Evolutionary conservation across 2,113 vertebrate genomes (phyloP).

Genomic region (Hyperopisus bebe): DNA sequence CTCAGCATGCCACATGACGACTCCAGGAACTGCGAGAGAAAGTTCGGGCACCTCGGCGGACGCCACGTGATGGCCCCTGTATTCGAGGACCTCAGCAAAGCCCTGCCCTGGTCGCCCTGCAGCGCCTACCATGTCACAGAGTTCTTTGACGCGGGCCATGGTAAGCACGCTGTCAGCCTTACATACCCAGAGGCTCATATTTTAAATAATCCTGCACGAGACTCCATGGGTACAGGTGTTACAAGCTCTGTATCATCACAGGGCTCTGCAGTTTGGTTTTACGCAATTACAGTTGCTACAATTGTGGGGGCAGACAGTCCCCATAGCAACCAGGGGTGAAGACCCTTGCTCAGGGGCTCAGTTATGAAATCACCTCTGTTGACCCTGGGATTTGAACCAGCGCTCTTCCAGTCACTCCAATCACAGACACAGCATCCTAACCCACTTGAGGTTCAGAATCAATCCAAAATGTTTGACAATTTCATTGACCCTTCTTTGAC

Average conservation of each 20-base stretch:
- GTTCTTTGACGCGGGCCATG: conserved; percentile 87
- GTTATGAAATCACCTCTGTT: background rate
- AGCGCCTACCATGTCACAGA: conserved; percentile 87
- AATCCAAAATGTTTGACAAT: background rate
- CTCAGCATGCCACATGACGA: conserved; percentile 95
- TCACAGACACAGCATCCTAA: background rate
- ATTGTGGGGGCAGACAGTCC: background rate
- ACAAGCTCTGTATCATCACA: background rate
- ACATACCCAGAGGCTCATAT: background rate
- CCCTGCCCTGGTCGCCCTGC: conserved; percentile 88
- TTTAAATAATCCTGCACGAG: background rate
- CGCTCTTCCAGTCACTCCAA: background rate
- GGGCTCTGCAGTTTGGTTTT: background rate
- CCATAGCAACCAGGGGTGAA: background rate
- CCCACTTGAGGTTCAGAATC: background rate
- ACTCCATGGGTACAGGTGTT: background rate
- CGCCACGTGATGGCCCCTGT: conserved; percentile 85
- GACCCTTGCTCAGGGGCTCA: background rate
- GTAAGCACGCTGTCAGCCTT: conserved; percentile 49
- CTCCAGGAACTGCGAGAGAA: conserved; percentile 77
- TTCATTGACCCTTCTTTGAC: background rate
- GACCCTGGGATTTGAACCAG: background rate
- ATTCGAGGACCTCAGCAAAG: conserved; percentile 80
- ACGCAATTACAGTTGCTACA: background rate
- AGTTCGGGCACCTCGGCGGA: conserved; percentile 73